Evolutionary conservation across 2,797 vertebrate genomes (phyloP), one percentile per base, ranked within the genome.

Genomic region (Helostoma temminkii): DNA sequence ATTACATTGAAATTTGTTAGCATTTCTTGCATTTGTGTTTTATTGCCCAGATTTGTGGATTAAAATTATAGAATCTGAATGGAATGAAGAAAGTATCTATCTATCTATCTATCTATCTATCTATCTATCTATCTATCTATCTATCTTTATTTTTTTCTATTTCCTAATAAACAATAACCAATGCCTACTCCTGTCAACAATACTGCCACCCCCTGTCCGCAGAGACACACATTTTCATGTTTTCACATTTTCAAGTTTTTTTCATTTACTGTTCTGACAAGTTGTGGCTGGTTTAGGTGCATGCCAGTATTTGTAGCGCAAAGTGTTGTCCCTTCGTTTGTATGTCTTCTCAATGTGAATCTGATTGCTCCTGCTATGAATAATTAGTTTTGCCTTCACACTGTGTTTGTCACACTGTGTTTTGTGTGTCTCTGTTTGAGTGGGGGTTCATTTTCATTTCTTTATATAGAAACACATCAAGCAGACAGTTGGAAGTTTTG

Each of bases 391-490:
- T 66, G 54, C 63, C 46, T 61, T 72, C 72, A 62, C 59, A 30
- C 75, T 65, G 78, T 30, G 52, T 74, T 77, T 69, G 55, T 65
- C 80, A 65, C 55, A 64, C 59, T 52, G 61, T 28, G 64, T 71
- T 41, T 68, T 78, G 62, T 46, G 39, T 0, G 1, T 26, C 48
- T 71, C 53, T 68, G 42, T 75, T 53, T 75, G 64, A 0, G 28
- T 63, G 42, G 41, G 24, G 25, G 37, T 70, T 73, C 2, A 54
- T 71, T 73, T 71, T 68, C 19, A 63, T 78, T 69, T 74, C 50
- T 70, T 64, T 72, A 66, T 52, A 67, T 78, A 79, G 70, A 82
- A 78, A 56, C 60, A 68, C 61, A 74, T 71, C 48, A 71, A 66
- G 77, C 62, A 60, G 49, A 71, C 46, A 52, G 64, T 53, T 78